Evolutionary conservation across 2,113 vertebrate species (phyloP).

Genomic region (Paratilapia polleni): DNA sequence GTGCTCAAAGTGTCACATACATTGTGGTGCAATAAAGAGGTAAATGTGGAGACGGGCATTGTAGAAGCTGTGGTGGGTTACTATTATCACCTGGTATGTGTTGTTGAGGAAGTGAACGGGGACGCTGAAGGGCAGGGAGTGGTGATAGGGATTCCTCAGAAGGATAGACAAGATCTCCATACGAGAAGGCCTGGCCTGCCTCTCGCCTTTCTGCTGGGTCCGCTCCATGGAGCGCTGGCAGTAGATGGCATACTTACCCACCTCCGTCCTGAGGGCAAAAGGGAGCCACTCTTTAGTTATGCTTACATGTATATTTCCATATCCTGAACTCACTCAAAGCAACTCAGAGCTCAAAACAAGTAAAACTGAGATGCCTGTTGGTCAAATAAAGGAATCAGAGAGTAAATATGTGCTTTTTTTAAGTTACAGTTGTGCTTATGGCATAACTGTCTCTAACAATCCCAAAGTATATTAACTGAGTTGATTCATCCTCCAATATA

Average conservation of each 20-base stretch:
- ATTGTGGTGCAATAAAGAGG: background rate
- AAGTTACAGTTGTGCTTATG: background rate
- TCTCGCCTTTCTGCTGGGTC: slow-evolving; percentile 91
- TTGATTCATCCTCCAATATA: background rate
- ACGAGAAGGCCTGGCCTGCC: slow-evolving; percentile 91
- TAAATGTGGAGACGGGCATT: background rate
- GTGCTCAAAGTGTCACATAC: background rate
- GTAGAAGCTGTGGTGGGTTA: background rate
- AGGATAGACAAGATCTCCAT: slow-evolving; percentile 98
- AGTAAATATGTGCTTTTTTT: background rate
- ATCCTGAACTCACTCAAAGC: background rate
- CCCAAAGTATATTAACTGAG: background rate
- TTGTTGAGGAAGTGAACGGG: slow-evolving; percentile 98
- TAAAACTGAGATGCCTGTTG: background rate
- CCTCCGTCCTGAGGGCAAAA: slow-evolving; percentile 87
- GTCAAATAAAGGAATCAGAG: background rate
- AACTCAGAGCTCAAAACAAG: background rate
- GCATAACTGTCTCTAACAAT: background rate
- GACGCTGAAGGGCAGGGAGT: slow-evolving; percentile 95
- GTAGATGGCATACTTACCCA: slow-evolving; percentile 96
- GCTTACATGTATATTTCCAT: background rate
- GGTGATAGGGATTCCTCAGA: slow-evolving; percentile 95
- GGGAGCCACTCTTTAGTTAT: background rate
- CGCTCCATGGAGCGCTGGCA: slow-evolving; percentile 95
- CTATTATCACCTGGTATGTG: slow-evolving; percentile 89